Evolutionary conservation across 2,888 invertebrate genomes (phyloP).

Genomic region (Xiphydria camelus): DNA sequence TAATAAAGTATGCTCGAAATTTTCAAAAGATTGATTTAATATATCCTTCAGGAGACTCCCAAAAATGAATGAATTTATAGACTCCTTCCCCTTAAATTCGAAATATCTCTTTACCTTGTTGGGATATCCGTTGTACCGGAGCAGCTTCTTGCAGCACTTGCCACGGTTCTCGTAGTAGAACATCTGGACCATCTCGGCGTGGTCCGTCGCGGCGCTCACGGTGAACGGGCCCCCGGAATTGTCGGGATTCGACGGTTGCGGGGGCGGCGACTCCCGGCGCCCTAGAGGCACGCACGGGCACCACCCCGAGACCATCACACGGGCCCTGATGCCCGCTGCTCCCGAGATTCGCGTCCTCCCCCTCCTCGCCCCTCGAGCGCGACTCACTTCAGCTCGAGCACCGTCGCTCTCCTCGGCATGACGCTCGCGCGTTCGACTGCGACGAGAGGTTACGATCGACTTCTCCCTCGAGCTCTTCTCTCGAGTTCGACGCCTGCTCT

Average conservation of each 20-base stretch:
- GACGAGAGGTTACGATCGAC: no score
- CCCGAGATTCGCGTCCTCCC: conserved; percentile 25
- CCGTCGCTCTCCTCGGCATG: neutral
- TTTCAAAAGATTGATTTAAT: no score
- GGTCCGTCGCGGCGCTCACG: conserved; percentile 52
- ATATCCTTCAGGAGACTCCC: no score
- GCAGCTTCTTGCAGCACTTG: conserved; percentile 79
- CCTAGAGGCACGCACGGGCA: conserved; percentile 61
- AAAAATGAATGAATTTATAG: no score
- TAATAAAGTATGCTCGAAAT: no score
- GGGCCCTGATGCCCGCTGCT: conserved; percentile 39
- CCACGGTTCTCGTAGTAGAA: conserved; percentile 79
- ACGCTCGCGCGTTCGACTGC: neutral
- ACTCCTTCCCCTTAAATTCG: no score
- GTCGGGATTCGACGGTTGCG: conserved; percentile 37
- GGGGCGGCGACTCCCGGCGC: conserved; percentile 55
- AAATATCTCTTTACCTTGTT: conserved; percentile 77
- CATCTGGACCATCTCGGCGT: conserved; percentile 64
- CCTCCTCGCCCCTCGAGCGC: conserved; percentile 19
- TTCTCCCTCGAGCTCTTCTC: no score
- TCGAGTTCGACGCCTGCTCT: conserved; percentile 15
- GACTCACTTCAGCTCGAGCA: conserved; percentile 11
- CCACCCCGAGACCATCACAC: conserved; percentile 58
- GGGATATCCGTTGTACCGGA: conserved; percentile 79
- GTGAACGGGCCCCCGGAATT: conserved; percentile 50